Evolutionary conservation across 2,113 vertebrate genomes (phyloP).

Genomic region (Heteronetta atricapilla): DNA sequence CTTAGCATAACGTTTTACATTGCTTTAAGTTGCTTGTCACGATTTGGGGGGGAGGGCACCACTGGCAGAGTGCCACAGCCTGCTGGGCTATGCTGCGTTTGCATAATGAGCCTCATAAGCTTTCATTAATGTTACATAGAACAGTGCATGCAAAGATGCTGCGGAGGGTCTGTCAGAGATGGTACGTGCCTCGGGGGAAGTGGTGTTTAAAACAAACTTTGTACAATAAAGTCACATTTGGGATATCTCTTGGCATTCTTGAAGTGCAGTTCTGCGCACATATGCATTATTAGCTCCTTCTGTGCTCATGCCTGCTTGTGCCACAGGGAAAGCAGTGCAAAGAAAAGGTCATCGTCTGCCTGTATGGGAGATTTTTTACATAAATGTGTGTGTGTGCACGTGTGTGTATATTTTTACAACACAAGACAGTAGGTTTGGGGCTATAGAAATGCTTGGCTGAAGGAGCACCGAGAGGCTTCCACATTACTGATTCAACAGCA

Average conservation of each 20-base stretch:
- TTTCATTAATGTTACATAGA: neutral
- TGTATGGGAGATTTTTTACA: neutral
- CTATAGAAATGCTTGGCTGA: neutral
- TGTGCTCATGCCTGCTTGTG: neutral
- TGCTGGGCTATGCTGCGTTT: neutral
- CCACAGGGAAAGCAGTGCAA: neutral
- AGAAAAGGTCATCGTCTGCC: neutral
- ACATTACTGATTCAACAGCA: neutral
- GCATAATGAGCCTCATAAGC: neutral
- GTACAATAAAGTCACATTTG: neutral
- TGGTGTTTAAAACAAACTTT: neutral
- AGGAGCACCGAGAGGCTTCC: neutral
- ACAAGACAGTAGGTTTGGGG: neutral
- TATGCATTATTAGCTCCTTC: neutral
- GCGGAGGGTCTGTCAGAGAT: neutral
- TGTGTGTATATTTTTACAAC: neutral
- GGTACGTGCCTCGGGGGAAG: neutral
- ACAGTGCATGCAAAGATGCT: neutral
- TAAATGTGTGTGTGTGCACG: neutral
- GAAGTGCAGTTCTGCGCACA: neutral
- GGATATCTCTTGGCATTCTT: neutral
- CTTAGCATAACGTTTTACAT: neutral
- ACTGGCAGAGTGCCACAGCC: neutral
- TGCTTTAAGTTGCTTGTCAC: neutral
- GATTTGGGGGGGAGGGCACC: neutral